Evolutionary conservation across 1,140 invertebrate species (phyloP), one percentile per base, ranked within the genome.

Genomic region (Drosophila mayri): DNA sequence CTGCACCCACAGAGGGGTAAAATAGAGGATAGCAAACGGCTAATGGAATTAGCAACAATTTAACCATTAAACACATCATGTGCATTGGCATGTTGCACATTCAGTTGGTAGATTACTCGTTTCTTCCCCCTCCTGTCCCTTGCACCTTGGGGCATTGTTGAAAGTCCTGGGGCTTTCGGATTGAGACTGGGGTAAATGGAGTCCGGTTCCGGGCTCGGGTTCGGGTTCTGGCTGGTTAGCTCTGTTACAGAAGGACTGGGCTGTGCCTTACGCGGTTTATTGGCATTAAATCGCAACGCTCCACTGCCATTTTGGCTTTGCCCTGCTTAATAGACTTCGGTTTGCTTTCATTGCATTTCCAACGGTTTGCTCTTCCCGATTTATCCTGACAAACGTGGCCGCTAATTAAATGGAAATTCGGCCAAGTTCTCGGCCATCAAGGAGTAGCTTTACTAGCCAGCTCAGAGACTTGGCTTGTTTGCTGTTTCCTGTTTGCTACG

Each of bases 1-100:
- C 47, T 70, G 62, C 22, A 67, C 20, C 2, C 46, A 25, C 47
- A 25, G 32, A 14, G n/a, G 49, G 61, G 65, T 64, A 58, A 55
- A 75, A 78, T 85, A 75, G 49, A 79, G 82, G 50, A 67, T 80
- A 78, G 76, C 71, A 88, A 77, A 66, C 71, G 68, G 77, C 77
- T 81, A 88, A 88, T 88, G 85, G 81, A 88, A 88, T 88, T 88
- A 90, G 85, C 85, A 88, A 90, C 85, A 90, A 90, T 88, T 90
- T 88, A 88, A 88, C 81, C 85, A 88, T 88, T 88, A 90, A 88
- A 88, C 85, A 88, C 85, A 88, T 88, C 84, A 88, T 88, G 84
- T 90, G 84, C 85, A 88, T 90, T 88, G 84, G 84, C 85, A 84
- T 80, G 76, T 77, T 76, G 76, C 73, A 88, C 84, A 76, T 81